Percentiles rank a stretch among this genome's conserved stretches.
phyloP scores from a whole-genome alignment of 2,797 vertebrate genomes.

The Xenentodon cancila region DNA sequence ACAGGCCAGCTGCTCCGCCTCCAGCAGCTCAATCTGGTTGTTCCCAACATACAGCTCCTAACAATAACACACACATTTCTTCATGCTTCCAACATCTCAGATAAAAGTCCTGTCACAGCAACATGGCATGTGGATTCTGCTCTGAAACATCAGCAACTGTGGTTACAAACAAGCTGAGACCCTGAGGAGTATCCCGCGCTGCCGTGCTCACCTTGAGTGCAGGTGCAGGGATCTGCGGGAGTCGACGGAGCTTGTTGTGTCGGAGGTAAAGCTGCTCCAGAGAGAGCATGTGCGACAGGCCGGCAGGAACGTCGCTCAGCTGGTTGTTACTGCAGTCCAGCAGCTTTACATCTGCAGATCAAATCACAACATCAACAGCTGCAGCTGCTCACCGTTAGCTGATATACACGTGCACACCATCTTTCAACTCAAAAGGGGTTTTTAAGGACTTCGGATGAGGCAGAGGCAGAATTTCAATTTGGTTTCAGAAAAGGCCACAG shows the following conservation, averaged over 20 bases:
- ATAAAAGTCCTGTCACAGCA: no score
- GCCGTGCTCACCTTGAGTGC: constrained; percentile 59
- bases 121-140: no score
- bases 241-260: constrained; percentile 83
- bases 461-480: no score
- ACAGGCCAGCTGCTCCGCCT: constrained; percentile 79
- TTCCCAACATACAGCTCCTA: constrained; percentile 73
- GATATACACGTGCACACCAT: no score
- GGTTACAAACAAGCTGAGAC: no score
- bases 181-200: no score
- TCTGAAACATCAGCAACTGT: no score
- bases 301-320: constrained; percentile 82
- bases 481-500: no score
- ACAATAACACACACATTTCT: not conserved
- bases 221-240: constrained; percentile 58
- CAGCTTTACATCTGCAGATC: constrained; percentile 76
- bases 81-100: no score
- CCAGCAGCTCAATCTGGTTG: constrained; percentile 87
- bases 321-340: constrained; percentile 89
- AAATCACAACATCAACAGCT: constrained; percentile 2
- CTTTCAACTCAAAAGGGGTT: no score
- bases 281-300: constrained; percentile 82
- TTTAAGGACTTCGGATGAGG: no score
- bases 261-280: constrained; percentile 89
- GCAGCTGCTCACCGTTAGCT: no score